Evolutionary conservation across 1,140 invertebrate genomes (phyloP).

Genomic region (Drosophila ananassae): DNA sequence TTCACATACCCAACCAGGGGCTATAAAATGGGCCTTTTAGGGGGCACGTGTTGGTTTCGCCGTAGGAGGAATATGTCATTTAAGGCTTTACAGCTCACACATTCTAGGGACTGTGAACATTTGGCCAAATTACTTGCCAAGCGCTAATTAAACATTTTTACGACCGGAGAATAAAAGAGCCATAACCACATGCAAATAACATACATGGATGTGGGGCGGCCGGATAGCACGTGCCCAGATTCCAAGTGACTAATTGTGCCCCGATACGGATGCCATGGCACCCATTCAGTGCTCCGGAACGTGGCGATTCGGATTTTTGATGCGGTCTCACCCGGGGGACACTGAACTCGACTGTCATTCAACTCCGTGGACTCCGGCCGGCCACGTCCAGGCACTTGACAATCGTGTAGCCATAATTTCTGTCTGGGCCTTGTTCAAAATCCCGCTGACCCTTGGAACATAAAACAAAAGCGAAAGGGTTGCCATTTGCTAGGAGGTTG

Average conservation of each 20-base stretch:
- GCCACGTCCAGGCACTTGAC: slow-evolving; percentile 63
- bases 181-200: slow-evolving; percentile 60
- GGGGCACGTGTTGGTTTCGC: background rate
- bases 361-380: slow-evolving; percentile 2
- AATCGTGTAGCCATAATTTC: slow-evolving; percentile 68
- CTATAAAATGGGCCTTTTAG: background rate
- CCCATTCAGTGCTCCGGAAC: background rate
- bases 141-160: slow-evolving; percentile 76
- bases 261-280: slow-evolving; percentile 23
- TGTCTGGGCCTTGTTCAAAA: slow-evolving; percentile 42
- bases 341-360: slow-evolving; percentile 39
- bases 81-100: slow-evolving; percentile 21
- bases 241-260: slow-evolving; percentile 48
- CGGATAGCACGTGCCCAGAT: slow-evolving; percentile 39
- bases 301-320: slow-evolving; percentile 15
- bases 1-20: background rate
- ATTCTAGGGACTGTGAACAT: slow-evolving; percentile 33
- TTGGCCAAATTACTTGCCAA: slow-evolving; percentile 56
- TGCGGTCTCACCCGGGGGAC: slow-evolving; percentile 5
- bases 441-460: slow-evolving; percentile 51
- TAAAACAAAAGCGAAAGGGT: slow-evolving; percentile 56
- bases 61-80: slow-evolving; percentile 38
- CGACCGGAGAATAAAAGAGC: slow-evolving; percentile 62
- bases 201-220: background rate
- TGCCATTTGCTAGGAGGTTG: background rate